Conservation (phyloP, 1,140 invertebrate species). For the Caenorhabditis briggsae region DNA sequence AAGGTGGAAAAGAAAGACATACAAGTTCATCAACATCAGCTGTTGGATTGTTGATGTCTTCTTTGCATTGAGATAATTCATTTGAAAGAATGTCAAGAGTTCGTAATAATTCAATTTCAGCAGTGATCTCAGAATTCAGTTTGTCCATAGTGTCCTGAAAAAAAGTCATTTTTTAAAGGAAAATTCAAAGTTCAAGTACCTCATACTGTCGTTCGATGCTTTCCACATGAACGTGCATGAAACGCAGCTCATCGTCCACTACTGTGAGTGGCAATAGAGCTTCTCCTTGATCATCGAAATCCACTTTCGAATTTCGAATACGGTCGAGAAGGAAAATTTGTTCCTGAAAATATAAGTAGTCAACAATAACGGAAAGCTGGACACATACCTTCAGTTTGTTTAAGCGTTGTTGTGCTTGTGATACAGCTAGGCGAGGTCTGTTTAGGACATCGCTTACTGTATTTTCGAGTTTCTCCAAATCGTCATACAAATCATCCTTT, state of each 20-base stretch:
- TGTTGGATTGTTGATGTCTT: slow-evolving; percentile 52
- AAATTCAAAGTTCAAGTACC: not conserved
- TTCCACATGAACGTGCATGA: slow-evolving; percentile 69
- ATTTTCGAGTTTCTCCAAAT: slow-evolving; percentile 57
- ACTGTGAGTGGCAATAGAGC: slow-evolving; percentile 62
- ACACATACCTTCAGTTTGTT: slow-evolving; percentile 31
- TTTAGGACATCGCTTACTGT: slow-evolving; percentile 36
- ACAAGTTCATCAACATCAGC: slow-evolving; percentile 1
- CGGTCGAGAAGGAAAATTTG: slow-evolving; percentile 9
- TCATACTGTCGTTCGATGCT: slow-evolving; percentile 63
- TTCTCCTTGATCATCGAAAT: slow-evolving; percentile 57
- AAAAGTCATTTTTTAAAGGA: not conserved
- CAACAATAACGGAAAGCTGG: not conserved
- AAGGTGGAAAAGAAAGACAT: not conserved
- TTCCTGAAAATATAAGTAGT: slow-evolving; percentile 11
- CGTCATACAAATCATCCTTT: slow-evolving; percentile 57
- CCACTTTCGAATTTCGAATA: slow-evolving; percentile 14
- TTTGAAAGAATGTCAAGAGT: slow-evolving; percentile 58
- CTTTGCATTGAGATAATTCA: slow-evolving; percentile 57
- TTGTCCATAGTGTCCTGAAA: slow-evolving; percentile 55
- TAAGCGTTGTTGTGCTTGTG: slow-evolving; percentile 34
- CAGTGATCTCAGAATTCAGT: slow-evolving; percentile 60
- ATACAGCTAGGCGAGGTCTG: slow-evolving; percentile 17
- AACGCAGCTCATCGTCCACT: slow-evolving; percentile 62
- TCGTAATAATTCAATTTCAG: slow-evolving; percentile 55